Percentiles rank a stretch among this genome's conserved stretches.
Conservation (phyloP, 2,888 invertebrate species). For the Rhimphoctona megacephalus region DNA sequence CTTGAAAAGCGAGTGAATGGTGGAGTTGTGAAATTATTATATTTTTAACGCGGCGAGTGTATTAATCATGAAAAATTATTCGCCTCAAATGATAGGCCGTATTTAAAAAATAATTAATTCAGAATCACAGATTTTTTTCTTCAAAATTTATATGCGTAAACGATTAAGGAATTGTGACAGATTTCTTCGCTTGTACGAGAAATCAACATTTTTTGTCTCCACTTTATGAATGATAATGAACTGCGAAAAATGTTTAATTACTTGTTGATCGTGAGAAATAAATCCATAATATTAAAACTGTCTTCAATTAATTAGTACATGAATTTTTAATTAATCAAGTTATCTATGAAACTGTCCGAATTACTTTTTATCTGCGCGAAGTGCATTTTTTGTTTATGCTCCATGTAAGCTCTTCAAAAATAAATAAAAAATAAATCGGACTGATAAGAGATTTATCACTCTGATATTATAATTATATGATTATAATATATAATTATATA, state of each 20-base stretch:
- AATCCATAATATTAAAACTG: not conserved
- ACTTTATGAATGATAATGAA: not conserved
- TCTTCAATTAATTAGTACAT: not conserved
- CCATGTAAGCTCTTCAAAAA: not conserved
- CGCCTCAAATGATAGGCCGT: not conserved
- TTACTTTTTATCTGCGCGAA: not conserved
- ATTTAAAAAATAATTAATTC: not conserved
- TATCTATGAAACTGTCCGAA: not conserved
- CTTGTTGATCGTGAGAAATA: not conserved
- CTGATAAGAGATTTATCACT: not conserved
- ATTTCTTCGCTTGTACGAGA: not conserved
- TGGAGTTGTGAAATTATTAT: slow-evolving; percentile 51
- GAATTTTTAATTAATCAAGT: not conserved
- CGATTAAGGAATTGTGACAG: not conserved
- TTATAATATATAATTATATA: too few relatives aligned
- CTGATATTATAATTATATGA: too few relatives aligned
- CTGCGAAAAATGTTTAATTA: not conserved
- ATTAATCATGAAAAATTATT: slow-evolving; percentile 37
- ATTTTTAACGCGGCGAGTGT: not conserved
- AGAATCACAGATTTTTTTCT: not conserved
- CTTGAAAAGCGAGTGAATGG: slow-evolving; percentile 31
- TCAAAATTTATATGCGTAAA: not conserved
- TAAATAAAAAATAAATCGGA: not conserved
- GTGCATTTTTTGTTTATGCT: not conserved
- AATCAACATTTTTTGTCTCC: not conserved